Percentiles rank a stretch among this genome's conserved stretches.
Conservation (phyloP, 2,888 invertebrate species). For the Pharmacophagus antenor region DNA sequence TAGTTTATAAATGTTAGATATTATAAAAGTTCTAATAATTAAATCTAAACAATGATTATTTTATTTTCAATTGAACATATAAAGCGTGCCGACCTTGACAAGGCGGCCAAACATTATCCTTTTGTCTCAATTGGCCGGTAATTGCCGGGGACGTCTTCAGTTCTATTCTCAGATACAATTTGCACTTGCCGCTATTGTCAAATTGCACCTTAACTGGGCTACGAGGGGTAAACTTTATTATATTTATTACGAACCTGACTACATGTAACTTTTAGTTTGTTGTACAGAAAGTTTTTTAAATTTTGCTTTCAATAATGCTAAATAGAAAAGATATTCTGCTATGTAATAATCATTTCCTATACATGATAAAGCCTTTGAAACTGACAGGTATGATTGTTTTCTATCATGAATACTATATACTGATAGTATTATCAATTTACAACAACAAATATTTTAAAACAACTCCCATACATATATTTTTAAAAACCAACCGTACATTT, state of each 20-base stretch:
- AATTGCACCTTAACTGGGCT: conserved; percentile 69
- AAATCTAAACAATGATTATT: conserved; percentile 51
- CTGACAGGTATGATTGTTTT: too few relatives aligned
- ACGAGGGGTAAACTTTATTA: conserved; percentile 43
- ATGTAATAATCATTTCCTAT: too few relatives aligned
- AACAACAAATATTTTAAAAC: too few relatives aligned
- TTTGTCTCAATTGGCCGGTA: conserved; percentile 77
- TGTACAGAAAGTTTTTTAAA: too few relatives aligned
- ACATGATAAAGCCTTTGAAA: too few relatives aligned
- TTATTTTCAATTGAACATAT: conserved; percentile 69
- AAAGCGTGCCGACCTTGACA: conserved; percentile 66
- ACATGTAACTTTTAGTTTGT: not conserved
- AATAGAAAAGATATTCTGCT: too few relatives aligned
- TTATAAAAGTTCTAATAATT: conserved; percentile 6
- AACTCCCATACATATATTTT: too few relatives aligned
- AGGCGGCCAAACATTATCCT: conserved; percentile 77
- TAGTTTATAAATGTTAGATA: not conserved
- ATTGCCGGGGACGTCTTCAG: conserved; percentile 69
- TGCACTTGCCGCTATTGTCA: conserved; percentile 64
- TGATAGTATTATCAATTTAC: too few relatives aligned
- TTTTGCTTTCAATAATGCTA: too few relatives aligned
- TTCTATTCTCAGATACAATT: conserved; percentile 77
- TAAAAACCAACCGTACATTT: too few relatives aligned
- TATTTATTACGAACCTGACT: conserved; percentile 30
- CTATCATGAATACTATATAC: too few relatives aligned